phyloP scores from a whole-genome alignment of 2,797 vertebrate genomes.

The Threskiornis aethiopicus region DNA sequence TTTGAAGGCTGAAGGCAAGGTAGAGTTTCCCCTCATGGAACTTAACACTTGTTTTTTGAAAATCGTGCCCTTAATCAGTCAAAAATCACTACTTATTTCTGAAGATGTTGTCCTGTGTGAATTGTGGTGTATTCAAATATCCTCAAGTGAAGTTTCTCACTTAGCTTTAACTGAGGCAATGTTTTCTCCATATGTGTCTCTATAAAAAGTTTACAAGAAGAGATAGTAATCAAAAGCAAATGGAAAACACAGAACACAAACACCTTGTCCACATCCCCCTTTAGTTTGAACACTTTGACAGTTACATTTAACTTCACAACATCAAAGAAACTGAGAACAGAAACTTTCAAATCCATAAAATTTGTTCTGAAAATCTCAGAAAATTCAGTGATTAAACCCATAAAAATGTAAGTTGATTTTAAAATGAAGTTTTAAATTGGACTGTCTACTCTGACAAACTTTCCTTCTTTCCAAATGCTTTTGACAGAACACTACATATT shows the following conservation, averaged over 20 bases:
- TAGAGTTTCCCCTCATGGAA: not conserved
- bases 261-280: not conserved
- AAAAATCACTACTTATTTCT: not conserved
- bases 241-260: not conserved
- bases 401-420: not conserved
- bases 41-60: not conserved
- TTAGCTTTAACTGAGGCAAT: not conserved
- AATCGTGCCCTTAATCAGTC: not conserved
- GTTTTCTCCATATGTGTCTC: not conserved
- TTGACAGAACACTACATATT: not conserved
- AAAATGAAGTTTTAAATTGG: not conserved
- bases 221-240: not conserved
- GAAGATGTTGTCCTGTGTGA: not conserved
- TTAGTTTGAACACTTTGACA: not conserved
- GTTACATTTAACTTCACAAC: not conserved
- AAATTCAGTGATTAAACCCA: not conserved
- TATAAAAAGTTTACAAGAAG: not conserved
- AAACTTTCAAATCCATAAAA: not conserved
- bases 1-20: not conserved
- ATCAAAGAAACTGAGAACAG: not conserved
- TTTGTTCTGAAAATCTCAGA: not conserved
- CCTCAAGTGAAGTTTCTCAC: not conserved
- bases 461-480: not conserved
- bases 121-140: not conserved
- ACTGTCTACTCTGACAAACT: not conserved